Conservation (phyloP, 2,797 vertebrate species). For the Brachymystax lenok region DNA sequence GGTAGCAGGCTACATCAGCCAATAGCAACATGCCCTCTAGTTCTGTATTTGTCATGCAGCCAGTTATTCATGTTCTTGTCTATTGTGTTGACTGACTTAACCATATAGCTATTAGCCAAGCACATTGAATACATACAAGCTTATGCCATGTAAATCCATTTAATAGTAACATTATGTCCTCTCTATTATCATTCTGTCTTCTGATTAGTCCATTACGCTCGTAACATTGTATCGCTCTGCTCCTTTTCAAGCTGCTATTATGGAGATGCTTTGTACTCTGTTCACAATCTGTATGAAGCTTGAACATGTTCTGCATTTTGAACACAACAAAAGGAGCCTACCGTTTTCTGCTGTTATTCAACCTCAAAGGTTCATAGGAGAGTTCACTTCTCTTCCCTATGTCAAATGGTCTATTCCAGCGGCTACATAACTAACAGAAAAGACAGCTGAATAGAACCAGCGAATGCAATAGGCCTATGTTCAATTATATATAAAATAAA, state of each 20-base stretch:
- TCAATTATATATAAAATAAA: neutral
- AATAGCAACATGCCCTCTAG: neutral
- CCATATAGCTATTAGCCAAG: neutral
- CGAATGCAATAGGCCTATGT: neutral
- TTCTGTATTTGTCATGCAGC: neutral
- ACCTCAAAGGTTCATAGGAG: neutral
- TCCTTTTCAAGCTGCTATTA: neutral
- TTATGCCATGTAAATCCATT: neutral
- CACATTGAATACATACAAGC: neutral
- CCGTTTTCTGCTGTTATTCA: neutral
- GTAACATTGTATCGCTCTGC: neutral
- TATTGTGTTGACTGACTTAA: neutral
- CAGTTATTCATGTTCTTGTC: neutral
- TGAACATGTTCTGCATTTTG: neutral
- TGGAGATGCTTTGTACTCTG: neutral
- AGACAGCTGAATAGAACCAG: neutral
- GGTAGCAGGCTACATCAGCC: neutral
- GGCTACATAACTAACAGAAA: neutral
- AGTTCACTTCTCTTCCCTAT: neutral
- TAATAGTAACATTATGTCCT: neutral
- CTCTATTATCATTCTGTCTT: neutral
- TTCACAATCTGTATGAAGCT: neutral
- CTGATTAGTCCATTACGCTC: neutral
- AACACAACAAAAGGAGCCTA: conserved; percentile 2
- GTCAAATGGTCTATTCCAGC: neutral